These are phyloP conservation scores for Pempheris klunzingeri DNA, from an alignment of 2,797 vertebrate species.

Conservation along the genomic window DNA sequence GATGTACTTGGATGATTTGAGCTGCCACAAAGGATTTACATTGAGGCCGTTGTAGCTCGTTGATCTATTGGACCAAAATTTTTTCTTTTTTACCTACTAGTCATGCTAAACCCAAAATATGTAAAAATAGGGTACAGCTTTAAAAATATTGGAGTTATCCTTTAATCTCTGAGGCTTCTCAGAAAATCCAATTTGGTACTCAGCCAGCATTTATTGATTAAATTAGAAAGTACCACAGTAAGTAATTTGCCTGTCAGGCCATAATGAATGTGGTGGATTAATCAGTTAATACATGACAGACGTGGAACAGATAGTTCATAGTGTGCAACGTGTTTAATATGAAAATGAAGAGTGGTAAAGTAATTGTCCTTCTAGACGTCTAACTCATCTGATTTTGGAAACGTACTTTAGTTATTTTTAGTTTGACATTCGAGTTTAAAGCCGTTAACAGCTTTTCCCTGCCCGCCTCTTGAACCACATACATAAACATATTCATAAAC, in stretches of 20 bases:
- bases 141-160: too few species aligned
- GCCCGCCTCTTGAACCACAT: background rate
- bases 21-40: too few species aligned
- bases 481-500: background rate
- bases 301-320: background rate
- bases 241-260: conserved; percentile 34
- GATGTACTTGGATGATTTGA: too few species aligned
- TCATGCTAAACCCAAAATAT: too few species aligned
- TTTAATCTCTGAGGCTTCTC: conserved; percentile 1
- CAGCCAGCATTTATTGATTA: conserved; percentile 40
- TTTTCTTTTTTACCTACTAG: too few species aligned
- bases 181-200: conserved; percentile 31
- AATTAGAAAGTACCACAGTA: conserved; percentile 14
- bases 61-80: too few species aligned
- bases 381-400: too few species aligned
- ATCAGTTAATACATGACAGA: conserved; percentile 51
- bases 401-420: background rate
- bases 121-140: too few species aligned
- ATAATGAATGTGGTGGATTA: conserved; percentile 41
- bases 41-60: too few species aligned
- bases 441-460: background rate
- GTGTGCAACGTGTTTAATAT: background rate
- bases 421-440: background rate
- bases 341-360: background rate
- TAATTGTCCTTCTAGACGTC: background rate